Conservation (phyloP, 2,888 invertebrate species). For the Troides oblongomaculatus region DNA sequence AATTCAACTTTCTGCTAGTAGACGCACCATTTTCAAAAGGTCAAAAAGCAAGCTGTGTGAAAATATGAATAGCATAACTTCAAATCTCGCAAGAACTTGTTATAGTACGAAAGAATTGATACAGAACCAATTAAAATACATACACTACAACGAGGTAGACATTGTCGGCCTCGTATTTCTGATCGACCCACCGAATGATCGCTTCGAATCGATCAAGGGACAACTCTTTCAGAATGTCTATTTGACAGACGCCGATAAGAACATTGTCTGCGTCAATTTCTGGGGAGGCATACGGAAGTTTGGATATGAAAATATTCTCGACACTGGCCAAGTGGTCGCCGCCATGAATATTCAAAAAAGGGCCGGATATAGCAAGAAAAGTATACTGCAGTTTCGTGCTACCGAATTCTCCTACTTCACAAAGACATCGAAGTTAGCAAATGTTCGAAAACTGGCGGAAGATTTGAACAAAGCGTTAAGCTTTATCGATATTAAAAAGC, state of each 20-base stretch:
- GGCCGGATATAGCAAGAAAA: slow-evolving; percentile 68
- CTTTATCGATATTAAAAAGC: slow-evolving; percentile 43
- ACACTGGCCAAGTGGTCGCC: slow-evolving; percentile 78
- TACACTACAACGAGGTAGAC: slow-evolving; percentile 85
- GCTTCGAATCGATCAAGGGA: slow-evolving; percentile 54
- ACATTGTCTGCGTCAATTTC: slow-evolving; percentile 77
- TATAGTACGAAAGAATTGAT: slow-evolving; percentile 70
- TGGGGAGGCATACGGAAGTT: slow-evolving; percentile 77
- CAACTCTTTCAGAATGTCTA: slow-evolving; percentile 79
- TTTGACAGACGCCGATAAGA: slow-evolving; percentile 76
- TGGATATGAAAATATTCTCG: slow-evolving; percentile 77
- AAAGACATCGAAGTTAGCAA: slow-evolving; percentile 78
- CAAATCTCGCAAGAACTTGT: slow-evolving; percentile 56
- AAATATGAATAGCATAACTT: slow-evolving; percentile 36
- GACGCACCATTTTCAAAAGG: slow-evolving; percentile 69
- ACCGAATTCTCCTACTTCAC: slow-evolving; percentile 83
- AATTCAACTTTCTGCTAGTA: slow-evolving; percentile 77
- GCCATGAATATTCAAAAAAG: slow-evolving; percentile 83
- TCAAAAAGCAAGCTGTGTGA: slow-evolving; percentile 47
- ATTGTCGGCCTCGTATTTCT: slow-evolving; percentile 84
- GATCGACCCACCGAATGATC: slow-evolving; percentile 70
- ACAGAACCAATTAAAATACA: slow-evolving; percentile 44
- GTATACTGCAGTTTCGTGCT: slow-evolving; percentile 80
- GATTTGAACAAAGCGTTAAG: slow-evolving; percentile 58
- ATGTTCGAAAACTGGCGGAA: slow-evolving; percentile 68